phyloP scores from a whole-genome alignment of 2,113 vertebrate species.

The Varanus komodoensis region DNA sequence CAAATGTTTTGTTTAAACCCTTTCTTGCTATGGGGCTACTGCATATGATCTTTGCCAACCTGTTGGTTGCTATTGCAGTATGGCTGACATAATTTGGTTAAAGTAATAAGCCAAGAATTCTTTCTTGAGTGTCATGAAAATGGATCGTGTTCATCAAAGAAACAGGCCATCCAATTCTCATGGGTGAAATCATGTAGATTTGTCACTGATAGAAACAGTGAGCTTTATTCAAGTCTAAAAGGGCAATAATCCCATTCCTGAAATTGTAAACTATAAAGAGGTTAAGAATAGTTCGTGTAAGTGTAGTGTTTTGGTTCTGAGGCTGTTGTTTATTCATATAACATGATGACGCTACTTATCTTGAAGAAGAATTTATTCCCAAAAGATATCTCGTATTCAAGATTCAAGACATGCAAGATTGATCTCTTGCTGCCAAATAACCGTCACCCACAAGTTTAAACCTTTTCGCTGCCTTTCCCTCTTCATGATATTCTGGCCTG shows the following conservation, averaged over 20 bases:
- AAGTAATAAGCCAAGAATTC: background rate
- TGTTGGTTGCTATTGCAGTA: background rate
- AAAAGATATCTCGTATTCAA: background rate
- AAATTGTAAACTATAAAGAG: background rate
- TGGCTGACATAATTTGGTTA: background rate
- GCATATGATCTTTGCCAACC: background rate
- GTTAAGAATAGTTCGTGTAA: background rate
- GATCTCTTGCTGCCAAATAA: slow-evolving; percentile 1
- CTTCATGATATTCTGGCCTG: slow-evolving; percentile 11
- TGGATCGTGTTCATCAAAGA: background rate
- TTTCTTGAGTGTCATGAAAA: background rate
- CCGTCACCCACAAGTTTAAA: rapidly evolving
- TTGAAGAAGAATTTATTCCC: rapidly evolving
- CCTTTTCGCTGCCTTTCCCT: background rate
- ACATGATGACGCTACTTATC: background rate
- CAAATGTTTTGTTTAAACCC: background rate
- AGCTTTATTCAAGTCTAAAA: rapidly evolving
- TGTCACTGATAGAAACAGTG: background rate
- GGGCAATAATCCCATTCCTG: rapidly evolving
- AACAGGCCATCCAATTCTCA: background rate
- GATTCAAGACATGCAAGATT: background rate
- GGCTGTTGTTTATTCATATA: rapidly evolving
- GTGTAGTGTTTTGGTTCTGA: background rate
- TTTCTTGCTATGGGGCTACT: background rate
- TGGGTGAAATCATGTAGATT: background rate